Percentiles rank a stretch among this genome's conserved stretches.
phyloP scores from a whole-genome alignment of 2,888 invertebrate genomes.

The Scrobipalpa atriplicella region DNA sequence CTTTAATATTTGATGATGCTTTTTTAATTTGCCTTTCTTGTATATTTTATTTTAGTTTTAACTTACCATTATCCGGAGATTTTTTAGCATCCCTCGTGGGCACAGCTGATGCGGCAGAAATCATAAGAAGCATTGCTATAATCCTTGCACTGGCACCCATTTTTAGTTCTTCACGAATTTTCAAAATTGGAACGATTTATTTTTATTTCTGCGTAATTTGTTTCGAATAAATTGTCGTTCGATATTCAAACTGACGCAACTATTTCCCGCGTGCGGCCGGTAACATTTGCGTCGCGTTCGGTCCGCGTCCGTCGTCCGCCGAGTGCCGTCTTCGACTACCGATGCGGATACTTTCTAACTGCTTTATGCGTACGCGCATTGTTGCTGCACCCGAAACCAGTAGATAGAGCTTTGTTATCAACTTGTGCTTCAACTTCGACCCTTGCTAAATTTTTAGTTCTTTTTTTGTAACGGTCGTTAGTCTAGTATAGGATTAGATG shows the following conservation, averaged over 20 bases:
- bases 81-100: conserved; percentile 62
- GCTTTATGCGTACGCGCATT: conserved; percentile 69
- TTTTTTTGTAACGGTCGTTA: background rate
- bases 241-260: conserved; percentile 61
- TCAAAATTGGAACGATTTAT: background rate
- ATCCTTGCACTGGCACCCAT: conserved; percentile 79
- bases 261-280: conserved; percentile 74
- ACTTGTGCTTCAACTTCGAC: conserved; percentile 34
- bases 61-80: conserved; percentile 63
- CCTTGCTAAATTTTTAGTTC: conserved; percentile 2
- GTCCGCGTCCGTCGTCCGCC: conserved; percentile 56
- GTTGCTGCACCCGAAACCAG: conserved; percentile 52
- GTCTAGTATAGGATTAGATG: too few species aligned
- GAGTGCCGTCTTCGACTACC: conserved; percentile 68
- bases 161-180: conserved; percentile 37
- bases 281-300: conserved; percentile 72
- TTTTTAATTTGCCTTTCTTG: background rate
- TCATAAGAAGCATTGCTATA: conserved; percentile 63
- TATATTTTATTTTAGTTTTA: background rate
- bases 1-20: background rate
- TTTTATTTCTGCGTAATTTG: background rate
- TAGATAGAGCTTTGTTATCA: conserved; percentile 39
- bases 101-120: conserved; percentile 65
- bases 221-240: conserved; percentile 5
- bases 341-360: conserved; percentile 73